Conservation (phyloP, 2,888 invertebrate species). For the Drosophila birchii region DNA sequence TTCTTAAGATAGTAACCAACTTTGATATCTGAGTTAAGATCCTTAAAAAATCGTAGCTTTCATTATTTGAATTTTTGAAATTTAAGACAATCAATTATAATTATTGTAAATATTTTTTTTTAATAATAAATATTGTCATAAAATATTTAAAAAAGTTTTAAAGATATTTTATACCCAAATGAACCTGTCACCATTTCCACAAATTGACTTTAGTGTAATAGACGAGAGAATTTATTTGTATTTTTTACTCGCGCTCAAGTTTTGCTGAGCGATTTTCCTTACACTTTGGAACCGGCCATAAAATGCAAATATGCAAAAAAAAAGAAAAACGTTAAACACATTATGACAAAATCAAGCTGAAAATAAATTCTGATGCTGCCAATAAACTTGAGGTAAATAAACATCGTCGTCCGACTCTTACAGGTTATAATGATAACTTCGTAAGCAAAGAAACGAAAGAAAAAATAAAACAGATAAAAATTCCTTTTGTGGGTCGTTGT, state of each 20-base stretch:
- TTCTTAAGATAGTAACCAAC: too few relatives aligned
- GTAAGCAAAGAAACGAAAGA: slow-evolving; percentile 4
- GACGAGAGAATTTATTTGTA: slow-evolving; percentile 13
- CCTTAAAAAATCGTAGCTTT: not conserved
- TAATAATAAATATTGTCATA: not conserved
- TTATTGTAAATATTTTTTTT: too few relatives aligned
- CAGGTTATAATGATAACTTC: slow-evolving; percentile 17
- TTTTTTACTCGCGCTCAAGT: slow-evolving; percentile 22
- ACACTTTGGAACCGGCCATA: slow-evolving; percentile 38
- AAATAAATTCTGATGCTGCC: slow-evolving; percentile 65
- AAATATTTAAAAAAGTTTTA: not conserved
- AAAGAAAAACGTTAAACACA: slow-evolving; percentile 36
- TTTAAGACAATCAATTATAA: not conserved
- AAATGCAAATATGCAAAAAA: slow-evolving; percentile 44
- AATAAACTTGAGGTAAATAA: slow-evolving; percentile 19
- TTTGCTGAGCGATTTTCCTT: slow-evolving; percentile 17
- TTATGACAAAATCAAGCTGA: slow-evolving; percentile 71
- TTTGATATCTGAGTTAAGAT: not conserved
- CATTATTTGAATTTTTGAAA: not conserved
- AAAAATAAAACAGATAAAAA: slow-evolving; percentile 15
- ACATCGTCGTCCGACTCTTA: slow-evolving; percentile 1
- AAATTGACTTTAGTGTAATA: slow-evolving; percentile 10
- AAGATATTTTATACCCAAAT: too few relatives aligned
- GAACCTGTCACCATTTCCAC: too few relatives aligned
- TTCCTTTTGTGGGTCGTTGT: slow-evolving; percentile 31